Evolutionary conservation across 2,113 vertebrate genomes (phyloP).

Genomic region (Nanger granti): DNA sequence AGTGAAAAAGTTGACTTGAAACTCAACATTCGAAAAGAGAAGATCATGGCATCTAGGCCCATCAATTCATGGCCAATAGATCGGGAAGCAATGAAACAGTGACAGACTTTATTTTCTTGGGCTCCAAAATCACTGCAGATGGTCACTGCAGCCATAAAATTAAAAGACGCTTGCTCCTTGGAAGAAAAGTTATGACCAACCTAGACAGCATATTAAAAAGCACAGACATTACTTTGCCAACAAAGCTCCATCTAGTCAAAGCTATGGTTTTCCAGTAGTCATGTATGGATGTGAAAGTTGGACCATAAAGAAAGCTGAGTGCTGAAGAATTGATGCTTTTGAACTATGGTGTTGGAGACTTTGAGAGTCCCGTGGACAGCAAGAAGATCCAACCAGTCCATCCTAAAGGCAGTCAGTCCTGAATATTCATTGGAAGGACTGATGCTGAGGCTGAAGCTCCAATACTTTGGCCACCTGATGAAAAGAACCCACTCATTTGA

Average conservation of each 20-base stretch:
- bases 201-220: background rate
- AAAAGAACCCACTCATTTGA: background rate
- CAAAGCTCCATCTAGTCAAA: background rate
- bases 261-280: background rate
- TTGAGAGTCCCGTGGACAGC: background rate
- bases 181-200: background rate
- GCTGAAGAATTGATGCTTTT: background rate
- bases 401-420: background rate
- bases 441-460: background rate
- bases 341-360: background rate
- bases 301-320: background rate
- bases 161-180: background rate
- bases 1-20: background rate
- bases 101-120: background rate
- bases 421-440: background rate
- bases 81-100: background rate
- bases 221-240: background rate
- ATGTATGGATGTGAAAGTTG: background rate
- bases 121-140: background rate
- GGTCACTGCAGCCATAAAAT: background rate
- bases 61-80: background rate
- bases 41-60: background rate
- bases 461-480: background rate
- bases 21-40: background rate
- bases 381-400: background rate